These are phyloP conservation scores for Synergus laeviventris DNA, from an alignment of 2,888 invertebrate genomes.

Conservation along the genomic window DNA sequence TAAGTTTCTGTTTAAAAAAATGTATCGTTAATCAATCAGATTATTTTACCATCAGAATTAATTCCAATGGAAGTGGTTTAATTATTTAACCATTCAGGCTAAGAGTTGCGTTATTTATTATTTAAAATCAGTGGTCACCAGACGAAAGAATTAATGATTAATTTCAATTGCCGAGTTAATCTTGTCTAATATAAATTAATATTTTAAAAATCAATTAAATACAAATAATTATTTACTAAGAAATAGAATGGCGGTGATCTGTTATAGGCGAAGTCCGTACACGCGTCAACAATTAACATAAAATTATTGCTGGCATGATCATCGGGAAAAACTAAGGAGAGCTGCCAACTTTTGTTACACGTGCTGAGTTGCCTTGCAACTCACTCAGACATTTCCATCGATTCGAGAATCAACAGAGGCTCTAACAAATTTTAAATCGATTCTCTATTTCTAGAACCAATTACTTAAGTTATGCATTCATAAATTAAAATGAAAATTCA, in stretches of 20 bases:
- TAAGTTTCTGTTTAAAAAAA: neutral
- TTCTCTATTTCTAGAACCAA: neutral
- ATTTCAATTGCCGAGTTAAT: neutral
- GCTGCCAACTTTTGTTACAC: constrained; percentile 38
- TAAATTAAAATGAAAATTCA: neutral
- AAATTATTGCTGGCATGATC: constrained; percentile 25
- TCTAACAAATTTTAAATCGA: neutral
- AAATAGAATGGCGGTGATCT: neutral
- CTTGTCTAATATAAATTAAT: neutral
- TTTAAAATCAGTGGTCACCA: neutral
- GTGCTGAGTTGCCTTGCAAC: constrained; percentile 21
- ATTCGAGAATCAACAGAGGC: neutral
- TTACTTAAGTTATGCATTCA: neutral
- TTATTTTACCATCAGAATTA: neutral
- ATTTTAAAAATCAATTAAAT: neutral
- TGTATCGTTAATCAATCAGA: neutral
- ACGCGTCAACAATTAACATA: constrained; percentile 32
- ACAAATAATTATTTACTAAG: neutral
- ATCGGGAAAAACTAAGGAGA: constrained; percentile 19
- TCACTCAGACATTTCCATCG: constrained; percentile 34
- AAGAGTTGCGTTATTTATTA: neutral
- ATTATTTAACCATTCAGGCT: neutral
- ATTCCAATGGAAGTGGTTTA: neutral
- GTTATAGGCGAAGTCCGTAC: constrained; percentile 2
- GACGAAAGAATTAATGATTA: neutral